These are phyloP conservation scores for Euschistus heros DNA, from an alignment of 1,140 invertebrate species.

Conservation along the genomic window DNA sequence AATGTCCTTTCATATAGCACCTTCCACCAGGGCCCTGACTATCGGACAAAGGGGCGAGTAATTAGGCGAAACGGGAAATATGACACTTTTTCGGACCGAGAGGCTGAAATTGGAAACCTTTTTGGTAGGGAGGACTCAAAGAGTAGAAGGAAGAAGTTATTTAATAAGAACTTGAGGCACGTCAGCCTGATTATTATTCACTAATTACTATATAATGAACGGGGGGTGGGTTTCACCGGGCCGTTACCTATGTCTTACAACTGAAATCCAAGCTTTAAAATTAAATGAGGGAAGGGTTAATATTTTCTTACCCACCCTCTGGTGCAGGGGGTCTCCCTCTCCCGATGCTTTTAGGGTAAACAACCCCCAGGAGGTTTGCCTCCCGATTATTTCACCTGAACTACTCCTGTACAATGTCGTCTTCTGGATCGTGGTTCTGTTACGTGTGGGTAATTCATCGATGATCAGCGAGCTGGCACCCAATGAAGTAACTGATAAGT, in stretches of 20 bases:
- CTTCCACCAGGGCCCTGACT: neutral
- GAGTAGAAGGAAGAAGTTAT: slow-evolving; percentile 18
- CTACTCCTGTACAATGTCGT: neutral
- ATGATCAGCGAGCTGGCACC: no score
- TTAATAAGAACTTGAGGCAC: slow-evolving; percentile 18
- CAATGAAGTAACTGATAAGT: no score
- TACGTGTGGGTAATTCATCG: no score
- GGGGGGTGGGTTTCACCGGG: neutral
- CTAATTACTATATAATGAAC: slow-evolving; percentile 21
- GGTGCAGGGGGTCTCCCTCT: neutral
- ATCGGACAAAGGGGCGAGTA: neutral
- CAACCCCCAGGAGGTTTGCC: neutral
- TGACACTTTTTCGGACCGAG: slow-evolving; percentile 5
- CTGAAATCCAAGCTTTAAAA: slow-evolving; percentile 10
- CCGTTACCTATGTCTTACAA: neutral
- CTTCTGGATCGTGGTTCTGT: no score
- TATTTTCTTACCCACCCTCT: no score
- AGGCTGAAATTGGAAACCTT: slow-evolving; percentile 19
- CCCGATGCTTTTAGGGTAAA: neutral
- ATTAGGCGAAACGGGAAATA: slow-evolving; percentile 8
- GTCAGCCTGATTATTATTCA: slow-evolving; percentile 18
- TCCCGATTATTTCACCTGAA: slow-evolving; percentile 8
- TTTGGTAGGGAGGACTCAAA: neutral
- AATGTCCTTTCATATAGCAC: neutral
- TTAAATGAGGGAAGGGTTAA: slow-evolving; percentile 4